Base-by-base conservation (phyloP, 2,888 invertebrate species). In the Omphaloscelis lunosa region DNA sequence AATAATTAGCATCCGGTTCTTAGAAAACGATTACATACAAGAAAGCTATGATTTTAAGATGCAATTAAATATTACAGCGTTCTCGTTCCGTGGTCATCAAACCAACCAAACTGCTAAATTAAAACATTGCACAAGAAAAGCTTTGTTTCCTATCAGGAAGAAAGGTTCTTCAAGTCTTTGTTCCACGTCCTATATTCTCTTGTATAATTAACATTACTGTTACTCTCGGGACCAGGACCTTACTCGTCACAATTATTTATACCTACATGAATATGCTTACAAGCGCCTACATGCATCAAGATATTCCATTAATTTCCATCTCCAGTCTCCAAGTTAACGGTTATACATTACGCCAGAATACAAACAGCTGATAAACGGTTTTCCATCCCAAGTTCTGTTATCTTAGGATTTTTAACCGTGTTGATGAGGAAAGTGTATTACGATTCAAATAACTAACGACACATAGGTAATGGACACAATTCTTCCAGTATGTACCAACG, bases 221-320 rank as follows among this genome's bases (percentile, higher is more conserved):
- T 80, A 82, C 29, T 73, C 68, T 68, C 4, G 8, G 29, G 45
- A 80, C 69, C 82, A 82, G 85, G 82, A 82, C 85, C 82, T 75
- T 34, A 51, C 85, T 69, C 76, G 65, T 85, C 85, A 82, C 82
- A 80, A 70, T 85, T 82, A 85, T 80, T 84, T 80, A 84, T 80
- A 84, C 61, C 72, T 81, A 72, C 85, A 82, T 85, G 81, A 82
- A 85, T 82, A 85, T 80, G 85, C 73, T 67, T 72, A 67, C 68
- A 72, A 72, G 77, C 77, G 34, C 71, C 86, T 72, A 72, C 86
- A 73, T 82, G 68, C 86, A 83, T 74, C 62, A 79, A 74, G 67
- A 83, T 82, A 77, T 77, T 72, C 77, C 83, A 86, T 83, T 86
- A 83, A 83, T 83, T 83, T 77, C 83, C 86, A 83, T 86, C 82